These are phyloP conservation scores for Ganaspis brasiliensis DNA, from an alignment of 2,888 invertebrate genomes.

Conservation along the genomic window DNA sequence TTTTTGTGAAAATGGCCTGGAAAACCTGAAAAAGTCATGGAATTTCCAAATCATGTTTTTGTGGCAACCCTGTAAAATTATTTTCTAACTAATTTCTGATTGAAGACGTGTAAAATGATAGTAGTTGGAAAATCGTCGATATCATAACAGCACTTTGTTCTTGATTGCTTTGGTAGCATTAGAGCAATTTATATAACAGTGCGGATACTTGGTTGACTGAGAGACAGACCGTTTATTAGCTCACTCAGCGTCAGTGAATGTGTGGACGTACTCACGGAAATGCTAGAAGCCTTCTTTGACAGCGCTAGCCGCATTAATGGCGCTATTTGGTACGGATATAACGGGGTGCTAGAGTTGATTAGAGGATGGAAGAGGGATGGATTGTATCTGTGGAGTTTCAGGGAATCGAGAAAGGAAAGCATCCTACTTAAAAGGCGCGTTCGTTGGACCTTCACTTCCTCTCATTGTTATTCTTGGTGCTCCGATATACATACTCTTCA, in stretches of 20 bases:
- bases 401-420: constrained; percentile 70
- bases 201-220: neutral
- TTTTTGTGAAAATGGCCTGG: no score
- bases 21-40: no score
- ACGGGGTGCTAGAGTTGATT: constrained; percentile 67
- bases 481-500: constrained; percentile 60
- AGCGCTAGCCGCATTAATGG: constrained; percentile 50
- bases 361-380: constrained; percentile 67
- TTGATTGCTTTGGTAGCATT: neutral
- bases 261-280: constrained; percentile 19
- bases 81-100: no score
- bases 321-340: constrained; percentile 69
- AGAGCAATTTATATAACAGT: constrained; percentile 3
- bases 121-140: no score
- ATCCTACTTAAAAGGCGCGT: constrained; percentile 68
- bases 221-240: constrained; percentile 20
- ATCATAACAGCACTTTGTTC: neutral
- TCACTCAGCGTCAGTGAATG: constrained; percentile 21
- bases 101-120: no score
- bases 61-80: no score
- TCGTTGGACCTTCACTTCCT: constrained; percentile 80
- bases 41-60: no score
- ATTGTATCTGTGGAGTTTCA: constrained; percentile 66
- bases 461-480: constrained; percentile 74
- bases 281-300: constrained; percentile 21